Evolutionary conservation across 1,140 invertebrate species (phyloP), one percentile per base, ranked within the genome.

Genomic region (Papilio glaucus): DNA sequence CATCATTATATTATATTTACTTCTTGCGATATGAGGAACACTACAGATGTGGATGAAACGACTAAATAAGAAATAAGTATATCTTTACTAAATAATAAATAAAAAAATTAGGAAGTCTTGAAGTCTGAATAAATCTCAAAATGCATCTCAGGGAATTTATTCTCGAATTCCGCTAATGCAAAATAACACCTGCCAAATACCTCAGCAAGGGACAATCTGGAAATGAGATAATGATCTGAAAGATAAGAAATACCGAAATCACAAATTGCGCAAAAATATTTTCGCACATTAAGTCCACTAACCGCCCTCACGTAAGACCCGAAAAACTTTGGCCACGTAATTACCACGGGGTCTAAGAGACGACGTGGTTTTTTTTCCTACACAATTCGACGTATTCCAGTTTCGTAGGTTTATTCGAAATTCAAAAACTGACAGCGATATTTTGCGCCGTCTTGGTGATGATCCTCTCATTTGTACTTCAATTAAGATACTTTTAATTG

Each of bases 211-310:
- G 18, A 42, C 41, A 33, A 18, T 29, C 26, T 69, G 24, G 42
- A 63, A 69, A 69, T 33, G 29, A 69, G 67, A 69, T 69, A 69
- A 69, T 49, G 67, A 69, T 69, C 67, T 69, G 24, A 69, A 68
- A 69, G 53, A 69, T 69, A 69, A 42, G 65, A 29, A 69, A 69
- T 69, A 69, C 67, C 42, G 26, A 49, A 18, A 69, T 53, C 67
- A 53, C 67, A 69, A 69, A 69, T 69, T 69, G 67, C n/a, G 10
- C 42, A 15, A 69, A 69, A 69, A 69, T 69, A 69, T 33, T 69
- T 69, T 69, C 67, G 42, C 67, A 69, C 67, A 69, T 69, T 49
- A 53, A 45, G 42, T 45, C 12, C 39, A 29, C 15, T 37, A 62
- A 62, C 41, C 41, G 65, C 41, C 26, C 41, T 53, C 67, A 69